Evolutionary conservation across 1,140 invertebrate genomes (phyloP), one percentile per base, ranked within the genome.

Genomic region (Cyphomyrmex costatus): DNA sequence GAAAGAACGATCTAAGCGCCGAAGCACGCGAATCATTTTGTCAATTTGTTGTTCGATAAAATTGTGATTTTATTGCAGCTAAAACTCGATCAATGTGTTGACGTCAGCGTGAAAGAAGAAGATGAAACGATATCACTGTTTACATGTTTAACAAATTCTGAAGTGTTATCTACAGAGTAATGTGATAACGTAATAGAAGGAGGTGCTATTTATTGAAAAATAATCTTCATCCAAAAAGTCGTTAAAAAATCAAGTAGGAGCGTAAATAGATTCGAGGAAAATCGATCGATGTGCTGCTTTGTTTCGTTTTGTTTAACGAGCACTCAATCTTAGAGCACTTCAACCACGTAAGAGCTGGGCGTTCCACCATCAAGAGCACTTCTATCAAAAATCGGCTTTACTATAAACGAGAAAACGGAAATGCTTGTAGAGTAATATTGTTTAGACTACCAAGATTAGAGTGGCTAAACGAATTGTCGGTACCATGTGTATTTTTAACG

Each of bases 301-400:
- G 82, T 65, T 60, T 46, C 60, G 33, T 53, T 70, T 65, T 74
- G 68, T 80, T 66, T 88, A 86, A 89, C 46, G 53, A 88, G 63
- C 82, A 80, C 73, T 87, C 33, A 24, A 53, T 53, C 36, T 12
- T 24, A 30, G 16, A 33, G 51, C 66, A 56, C 27, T 49, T 33
- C 5, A 27, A 16, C 58, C 61, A 16, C 74, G 21, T 42, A 74
- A 87, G 49, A 78, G 49, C 51, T 71, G 51, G 66, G 51, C 36
- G 53, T 58, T 74, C 3, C 53, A 36, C 42, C 24, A 10, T 42
- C 4, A 46, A 60, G 76, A 21, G 65, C 24, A 58, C 80, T 51
- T 58, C 16, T 53, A 51, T 27, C 65, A 66, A 73, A 85, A 89
- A 88, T 89, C 86, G 58, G 30, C 65, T 78, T 73, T 77, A n/a